Evolutionary conservation across 1,140 invertebrate species (phyloP).

Genomic region (Eupristina koningsbergeri): DNA sequence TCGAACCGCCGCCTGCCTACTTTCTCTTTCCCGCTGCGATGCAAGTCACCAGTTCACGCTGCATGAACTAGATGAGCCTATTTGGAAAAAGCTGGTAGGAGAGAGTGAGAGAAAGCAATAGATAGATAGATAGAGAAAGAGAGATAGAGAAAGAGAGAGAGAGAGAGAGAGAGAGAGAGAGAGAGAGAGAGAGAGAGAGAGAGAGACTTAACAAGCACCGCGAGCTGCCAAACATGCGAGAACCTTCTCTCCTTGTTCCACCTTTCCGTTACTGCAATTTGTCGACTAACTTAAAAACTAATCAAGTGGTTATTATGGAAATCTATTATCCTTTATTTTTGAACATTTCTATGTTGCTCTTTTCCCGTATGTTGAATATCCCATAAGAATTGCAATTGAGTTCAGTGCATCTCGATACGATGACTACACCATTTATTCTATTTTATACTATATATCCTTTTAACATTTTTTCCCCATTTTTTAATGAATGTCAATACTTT

Average conservation of each 20-base stretch:
- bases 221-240: constrained; percentile 5
- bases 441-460: too few species aligned
- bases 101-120: neutral
- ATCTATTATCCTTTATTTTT: neutral
- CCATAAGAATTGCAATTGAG: neutral
- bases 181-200: too few species aligned
- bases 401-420: too few species aligned
- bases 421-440: too few species aligned
- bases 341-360: neutral
- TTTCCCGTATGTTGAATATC: neutral
- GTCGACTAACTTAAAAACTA: neutral
- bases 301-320: neutral
- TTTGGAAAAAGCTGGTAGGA: too few species aligned
- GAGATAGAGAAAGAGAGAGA: too few species aligned
- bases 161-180: neutral
- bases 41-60: constrained; percentile 37
- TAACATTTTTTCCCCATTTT: too few species aligned
- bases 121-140: too few species aligned
- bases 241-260: too few species aligned
- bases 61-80: constrained; percentile 18
- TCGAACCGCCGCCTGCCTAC: constrained; percentile 64
- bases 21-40: constrained; percentile 22
- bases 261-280: too few species aligned
- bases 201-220: neutral
- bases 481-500: too few species aligned